These are phyloP conservation scores for Trichogramma pretiosum DNA, from an alignment of 1,140 invertebrate genomes.

Conservation along the genomic window DNA sequence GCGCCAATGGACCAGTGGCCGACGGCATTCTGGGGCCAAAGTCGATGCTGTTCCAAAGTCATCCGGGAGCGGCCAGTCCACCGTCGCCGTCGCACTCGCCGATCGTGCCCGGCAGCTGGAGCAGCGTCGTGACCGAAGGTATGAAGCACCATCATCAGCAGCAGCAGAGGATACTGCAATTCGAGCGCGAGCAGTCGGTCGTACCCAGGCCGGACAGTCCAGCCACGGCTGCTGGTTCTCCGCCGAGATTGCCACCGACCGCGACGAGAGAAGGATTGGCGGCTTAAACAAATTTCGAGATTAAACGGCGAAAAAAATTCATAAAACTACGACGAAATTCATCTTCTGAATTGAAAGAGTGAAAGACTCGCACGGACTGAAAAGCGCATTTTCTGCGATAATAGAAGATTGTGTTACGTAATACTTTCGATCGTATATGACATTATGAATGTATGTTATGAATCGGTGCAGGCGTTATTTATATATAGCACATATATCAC, in stretches of 20 bases:
- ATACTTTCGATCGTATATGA: too few species aligned
- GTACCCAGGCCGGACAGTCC: slow-evolving; percentile 22
- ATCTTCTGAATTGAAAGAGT: too few species aligned
- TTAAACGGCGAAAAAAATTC: too few species aligned
- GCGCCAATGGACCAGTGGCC: slow-evolving; percentile 32
- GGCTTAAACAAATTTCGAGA: slow-evolving; percentile 39
- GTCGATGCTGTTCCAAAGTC: slow-evolving; percentile 36
- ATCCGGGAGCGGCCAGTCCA: slow-evolving; percentile 2
- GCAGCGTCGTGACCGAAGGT: slow-evolving; percentile 27
- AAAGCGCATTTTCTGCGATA: slow-evolving; percentile 9
- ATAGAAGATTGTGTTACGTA: too few species aligned
- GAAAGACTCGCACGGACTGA: slow-evolving; percentile 13
- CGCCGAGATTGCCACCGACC: slow-evolving; percentile 35
- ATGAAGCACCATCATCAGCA: slow-evolving; percentile 40
- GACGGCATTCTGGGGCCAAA: slow-evolving; percentile 28
- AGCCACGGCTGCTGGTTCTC: slow-evolving; percentile 32
- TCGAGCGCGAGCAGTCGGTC: too few species aligned
- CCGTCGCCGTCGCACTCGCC: slow-evolving; percentile 39
- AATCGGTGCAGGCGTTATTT: too few species aligned
- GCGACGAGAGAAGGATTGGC: slow-evolving; percentile 46
- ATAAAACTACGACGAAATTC: too few species aligned
- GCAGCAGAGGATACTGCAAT: slow-evolving; percentile 22
- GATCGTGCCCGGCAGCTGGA: slow-evolving; percentile 32
- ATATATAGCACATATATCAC: too few species aligned
- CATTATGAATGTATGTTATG: too few species aligned